Evolutionary conservation across 2,113 vertebrate species (phyloP), one percentile per base, ranked within the genome.

Genomic region (Brienomyrus longianalis): DNA sequence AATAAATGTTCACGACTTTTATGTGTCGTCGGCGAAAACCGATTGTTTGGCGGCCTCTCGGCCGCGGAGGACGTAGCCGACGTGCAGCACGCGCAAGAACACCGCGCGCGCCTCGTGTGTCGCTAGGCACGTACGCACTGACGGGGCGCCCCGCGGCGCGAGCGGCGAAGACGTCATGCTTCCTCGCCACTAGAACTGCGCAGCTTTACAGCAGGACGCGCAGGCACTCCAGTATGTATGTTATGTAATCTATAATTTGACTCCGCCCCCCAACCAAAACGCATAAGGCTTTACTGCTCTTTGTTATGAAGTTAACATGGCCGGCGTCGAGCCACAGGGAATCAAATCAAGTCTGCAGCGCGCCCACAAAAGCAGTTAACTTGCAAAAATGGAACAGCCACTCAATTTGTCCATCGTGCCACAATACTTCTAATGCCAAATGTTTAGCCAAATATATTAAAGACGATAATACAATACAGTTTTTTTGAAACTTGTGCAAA

Each of bases 61-160:
- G 3, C 50, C 11, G 5, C 31, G 10, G 90, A 83, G 80, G 80
- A 84, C 80, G 80, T 13, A 48, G 17, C 45, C 39, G 45, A 92
- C 90, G 91, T 92, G 91, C 92, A 51, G 54, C 13, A 80, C 89
- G 87, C 62, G 5, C 0, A 13, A 13, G 39, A 27, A n/a, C 48
- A 23, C 27, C 17, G 48, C n/a, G 3, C 31, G 85, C 35, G 27
- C 19, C 70, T 47, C 86, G 90, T 88, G 92, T 93, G 93, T 59
- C 50, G 5, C 45, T 5, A 21, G 21, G 88, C 93, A 93, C 93
- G 93, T 93, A 93, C 47, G 87, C 89, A 90, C 62, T 54, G 47
- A 56, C 87, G 66, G 50, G 85, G 80, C 83, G 84, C 83, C 89
- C 66, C 80, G 52, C n/a, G 54, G 15, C 45, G 15, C 80, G 48